A percentile compares a stretch with the other conserved stretches of the same genome.
Conservation (phyloP, 53 echinoderm and acorn worm species). For the Hippasteria phrygiana region DNA sequence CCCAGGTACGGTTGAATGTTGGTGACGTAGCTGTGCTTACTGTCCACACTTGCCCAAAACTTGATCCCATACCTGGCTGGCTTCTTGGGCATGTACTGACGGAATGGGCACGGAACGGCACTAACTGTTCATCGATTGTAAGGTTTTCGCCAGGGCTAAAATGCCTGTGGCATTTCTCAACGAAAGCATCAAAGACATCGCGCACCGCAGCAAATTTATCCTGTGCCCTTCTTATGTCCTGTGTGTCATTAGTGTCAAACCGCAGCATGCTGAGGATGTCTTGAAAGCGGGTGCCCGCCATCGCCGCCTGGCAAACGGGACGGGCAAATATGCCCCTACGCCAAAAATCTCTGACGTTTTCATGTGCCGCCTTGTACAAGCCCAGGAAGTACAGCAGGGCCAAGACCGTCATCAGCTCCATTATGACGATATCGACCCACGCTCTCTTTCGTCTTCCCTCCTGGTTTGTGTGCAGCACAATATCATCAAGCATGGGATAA, state of each 20-base stretch:
- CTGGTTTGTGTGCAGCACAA: background rate
- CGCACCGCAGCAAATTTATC: conserved; percentile 10
- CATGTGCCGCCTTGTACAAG: background rate
- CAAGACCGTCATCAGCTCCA: background rate
- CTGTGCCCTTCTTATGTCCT: background rate
- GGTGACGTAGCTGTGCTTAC: background rate
- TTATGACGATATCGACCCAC: background rate
- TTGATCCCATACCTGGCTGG: conserved; percentile 41
- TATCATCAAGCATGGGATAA: background rate
- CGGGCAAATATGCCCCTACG: background rate
- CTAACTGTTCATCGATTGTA: conserved; percentile 23
- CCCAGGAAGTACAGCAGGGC: conserved; percentile 4
- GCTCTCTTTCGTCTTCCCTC: background rate
- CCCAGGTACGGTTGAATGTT: conserved; percentile 41
- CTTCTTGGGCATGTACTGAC: conserved; percentile 44
- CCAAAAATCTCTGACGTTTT: background rate
- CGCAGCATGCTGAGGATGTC: background rate
- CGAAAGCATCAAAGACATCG: conserved; percentile 6
- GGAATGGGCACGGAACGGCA: conserved; percentile 27
- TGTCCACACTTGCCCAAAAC: conserved; percentile 14
- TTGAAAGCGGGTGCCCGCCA: conserved; percentile 30
- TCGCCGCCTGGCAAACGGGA: background rate
- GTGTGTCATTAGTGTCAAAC: conserved; percentile 1
- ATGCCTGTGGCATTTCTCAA: background rate
- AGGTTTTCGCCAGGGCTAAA: background rate